These are phyloP conservation scores for Lycaon pictus DNA, from an alignment of 2,113 vertebrate species.

Conservation along the genomic window DNA sequence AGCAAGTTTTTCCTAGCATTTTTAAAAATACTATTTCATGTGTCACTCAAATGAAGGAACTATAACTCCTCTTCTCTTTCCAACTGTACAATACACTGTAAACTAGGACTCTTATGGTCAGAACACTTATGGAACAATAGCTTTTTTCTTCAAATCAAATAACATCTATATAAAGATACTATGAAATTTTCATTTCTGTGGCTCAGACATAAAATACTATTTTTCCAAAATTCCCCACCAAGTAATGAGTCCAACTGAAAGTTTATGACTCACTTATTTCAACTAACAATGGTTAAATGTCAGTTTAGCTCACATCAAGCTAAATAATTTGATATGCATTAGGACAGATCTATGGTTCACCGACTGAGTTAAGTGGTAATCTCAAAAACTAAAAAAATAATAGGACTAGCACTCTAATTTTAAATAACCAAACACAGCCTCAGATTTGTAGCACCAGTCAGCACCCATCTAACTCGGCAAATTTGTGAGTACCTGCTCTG, in stretches of 20 bases:
- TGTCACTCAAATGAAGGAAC: neutral
- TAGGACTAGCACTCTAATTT: neutral
- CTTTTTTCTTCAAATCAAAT: constrained; percentile 5
- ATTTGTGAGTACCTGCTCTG: neutral
- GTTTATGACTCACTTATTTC: neutral
- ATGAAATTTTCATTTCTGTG: neutral
- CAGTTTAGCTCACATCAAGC: neutral
- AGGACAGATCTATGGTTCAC: neutral
- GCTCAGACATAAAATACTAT: constrained; percentile 9
- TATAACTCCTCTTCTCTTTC: neutral
- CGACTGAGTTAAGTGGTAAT: neutral
- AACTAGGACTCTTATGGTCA: neutral
- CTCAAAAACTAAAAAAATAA: neutral
- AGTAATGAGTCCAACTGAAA: neutral
- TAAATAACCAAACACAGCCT: neutral
- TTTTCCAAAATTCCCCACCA: constrained; percentile 36
- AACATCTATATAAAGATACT: neutral
- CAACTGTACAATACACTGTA: neutral
- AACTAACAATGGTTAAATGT: neutral
- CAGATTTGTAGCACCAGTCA: neutral
- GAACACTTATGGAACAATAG: neutral
- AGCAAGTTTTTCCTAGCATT: neutral
- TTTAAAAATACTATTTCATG: neutral
- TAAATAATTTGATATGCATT: neutral
- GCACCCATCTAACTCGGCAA: neutral